Evolutionary conservation across 2,797 vertebrate genomes (phyloP).

Genomic region (Darevskia nairensis): DNA sequence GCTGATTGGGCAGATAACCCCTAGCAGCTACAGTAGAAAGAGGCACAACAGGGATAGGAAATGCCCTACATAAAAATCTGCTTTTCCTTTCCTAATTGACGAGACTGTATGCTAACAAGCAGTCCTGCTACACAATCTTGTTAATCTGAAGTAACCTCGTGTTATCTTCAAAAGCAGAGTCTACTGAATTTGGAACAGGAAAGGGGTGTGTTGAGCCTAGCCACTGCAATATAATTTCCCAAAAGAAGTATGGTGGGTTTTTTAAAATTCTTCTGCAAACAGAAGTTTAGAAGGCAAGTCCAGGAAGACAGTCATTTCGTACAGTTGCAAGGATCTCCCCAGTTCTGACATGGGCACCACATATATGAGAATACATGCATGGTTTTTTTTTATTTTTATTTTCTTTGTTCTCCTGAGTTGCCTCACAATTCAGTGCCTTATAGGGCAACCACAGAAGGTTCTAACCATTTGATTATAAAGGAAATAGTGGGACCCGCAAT

Average conservation of each 20-base stretch:
- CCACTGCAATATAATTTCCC: slow-evolving; percentile 10
- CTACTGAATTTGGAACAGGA: slow-evolving; percentile 21
- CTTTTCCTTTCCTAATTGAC: slow-evolving; percentile 33
- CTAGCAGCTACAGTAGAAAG: slow-evolving; percentile 35
- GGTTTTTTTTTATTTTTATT: neutral
- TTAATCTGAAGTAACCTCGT: neutral
- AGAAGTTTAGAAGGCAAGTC: neutral
- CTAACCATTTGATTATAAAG: slow-evolving; percentile 72
- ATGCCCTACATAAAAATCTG: slow-evolving; percentile 32
- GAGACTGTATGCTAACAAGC: slow-evolving; percentile 20
- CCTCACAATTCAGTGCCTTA: slow-evolving; percentile 66
- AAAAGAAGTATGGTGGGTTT: neutral
- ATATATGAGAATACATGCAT: slow-evolving; percentile 21
- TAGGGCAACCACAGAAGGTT: slow-evolving; percentile 68
- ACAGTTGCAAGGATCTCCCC: slow-evolving; percentile 41
- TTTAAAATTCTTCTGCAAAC: neutral
- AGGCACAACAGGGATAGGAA: slow-evolving; percentile 29
- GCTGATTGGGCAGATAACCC: slow-evolving; percentile 29
- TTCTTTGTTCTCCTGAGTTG: slow-evolving; percentile 26
- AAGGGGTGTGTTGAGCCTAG: slow-evolving; percentile 22
- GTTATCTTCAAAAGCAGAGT: slow-evolving; percentile 19
- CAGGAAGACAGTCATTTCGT: slow-evolving; percentile 15
- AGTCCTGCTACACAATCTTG: neutral
- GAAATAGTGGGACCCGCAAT: slow-evolving; percentile 71
- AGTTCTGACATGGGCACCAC: neutral